Percentiles rank a stretch among this genome's conserved stretches.
phyloP scores from a whole-genome alignment of 2,113 vertebrate species.

The Suncus etruscus region DNA sequence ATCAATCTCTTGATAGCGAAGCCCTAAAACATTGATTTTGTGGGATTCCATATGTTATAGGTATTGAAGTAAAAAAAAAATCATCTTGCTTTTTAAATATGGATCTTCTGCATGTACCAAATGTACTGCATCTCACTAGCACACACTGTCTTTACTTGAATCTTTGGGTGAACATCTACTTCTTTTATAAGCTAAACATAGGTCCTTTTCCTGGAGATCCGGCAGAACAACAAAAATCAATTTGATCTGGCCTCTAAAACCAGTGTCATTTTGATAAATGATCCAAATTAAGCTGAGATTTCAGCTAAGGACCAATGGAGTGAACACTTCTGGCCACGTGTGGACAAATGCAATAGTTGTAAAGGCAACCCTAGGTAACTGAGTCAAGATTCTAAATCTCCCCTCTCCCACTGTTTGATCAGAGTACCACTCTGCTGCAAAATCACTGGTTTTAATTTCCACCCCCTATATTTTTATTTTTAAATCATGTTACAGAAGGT shows the following conservation, averaged over 20 bases:
- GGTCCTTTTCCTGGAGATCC: constrained; percentile 70
- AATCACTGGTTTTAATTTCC: constrained; percentile 76
- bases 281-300: constrained; percentile 88
- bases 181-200: constrained; percentile 77
- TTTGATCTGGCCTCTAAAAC: constrained; percentile 87
- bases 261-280: constrained; percentile 89
- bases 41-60: neutral
- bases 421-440: constrained; percentile 61
- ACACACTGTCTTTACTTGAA: constrained; percentile 12
- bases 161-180: constrained; percentile 55
- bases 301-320: constrained; percentile 85
- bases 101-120: neutral
- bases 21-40: neutral
- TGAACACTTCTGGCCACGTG: constrained; percentile 67
- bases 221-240: constrained; percentile 84
- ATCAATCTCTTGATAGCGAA: neutral
- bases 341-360: neutral
- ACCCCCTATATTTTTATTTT: constrained; percentile 55
- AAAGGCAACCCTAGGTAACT: constrained; percentile 79
- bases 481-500: constrained; percentile 66
- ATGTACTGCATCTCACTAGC: constrained; percentile 37
- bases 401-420: constrained; percentile 72
- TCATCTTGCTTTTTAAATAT: constrained; percentile 17
- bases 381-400: constrained; percentile 63
- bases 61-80: constrained; percentile 11